phyloP scores from a whole-genome alignment of 2,113 vertebrate genomes.

The Oncorhynchus keta region DNA sequence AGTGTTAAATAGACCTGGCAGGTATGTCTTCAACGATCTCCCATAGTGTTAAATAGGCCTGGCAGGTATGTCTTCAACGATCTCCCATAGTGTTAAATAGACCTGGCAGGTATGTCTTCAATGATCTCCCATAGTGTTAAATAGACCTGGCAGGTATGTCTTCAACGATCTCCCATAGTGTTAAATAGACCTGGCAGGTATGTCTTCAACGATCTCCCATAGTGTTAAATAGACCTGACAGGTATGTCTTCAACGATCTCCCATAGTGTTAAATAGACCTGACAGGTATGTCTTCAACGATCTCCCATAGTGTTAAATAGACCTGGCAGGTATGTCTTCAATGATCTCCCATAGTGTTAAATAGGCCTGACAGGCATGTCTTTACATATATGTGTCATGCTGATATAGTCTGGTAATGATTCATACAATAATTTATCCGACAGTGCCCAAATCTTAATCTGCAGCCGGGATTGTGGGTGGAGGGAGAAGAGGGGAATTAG shows the following conservation, averaged over 20 bases:
- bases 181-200: not conserved
- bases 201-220: not conserved
- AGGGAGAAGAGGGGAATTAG: not conserved
- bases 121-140: not conserved
- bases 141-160: not conserved
- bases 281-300: no score
- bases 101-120: no score
- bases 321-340: no score
- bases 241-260: no score
- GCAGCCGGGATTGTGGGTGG: not conserved
- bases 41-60: not conserved
- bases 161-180: no score
- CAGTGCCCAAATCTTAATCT: conserved; percentile 1
- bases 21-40: no score
- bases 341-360: no score
- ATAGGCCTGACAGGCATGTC: not conserved
- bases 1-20: not conserved
- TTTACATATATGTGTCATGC: not conserved
- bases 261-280: no score
- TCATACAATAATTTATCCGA: not conserved
- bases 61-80: not conserved
- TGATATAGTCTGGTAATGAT: not conserved
- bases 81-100: no score
- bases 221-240: no score
- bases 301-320: no score